A percentile compares a stretch with the other conserved stretches of the same genome.
These are phyloP conservation scores for Ridgeia piscesae DNA, from an alignment of 1,140 invertebrate genomes.

Conservation along the genomic window DNA sequence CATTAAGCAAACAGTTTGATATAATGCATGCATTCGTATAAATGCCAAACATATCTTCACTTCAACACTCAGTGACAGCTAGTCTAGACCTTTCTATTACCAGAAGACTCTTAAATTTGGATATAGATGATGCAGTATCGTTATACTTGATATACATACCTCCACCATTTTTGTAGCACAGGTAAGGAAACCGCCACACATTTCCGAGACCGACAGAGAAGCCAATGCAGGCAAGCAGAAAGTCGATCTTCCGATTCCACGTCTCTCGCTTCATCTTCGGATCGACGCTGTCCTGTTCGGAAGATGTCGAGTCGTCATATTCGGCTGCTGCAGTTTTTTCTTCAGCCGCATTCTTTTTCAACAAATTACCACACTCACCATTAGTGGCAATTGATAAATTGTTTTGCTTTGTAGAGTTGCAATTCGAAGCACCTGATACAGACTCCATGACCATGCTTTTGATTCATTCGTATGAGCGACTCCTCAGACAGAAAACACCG, in stretches of 20 bases:
- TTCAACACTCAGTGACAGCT: too few relatives aligned
- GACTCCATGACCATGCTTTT: background rate
- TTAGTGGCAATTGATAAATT: background rate
- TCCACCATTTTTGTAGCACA: conserved; percentile 93
- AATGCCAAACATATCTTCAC: too few relatives aligned
- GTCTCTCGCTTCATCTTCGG: conserved; percentile 35
- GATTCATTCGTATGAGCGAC: background rate
- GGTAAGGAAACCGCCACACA: conserved; percentile 92
- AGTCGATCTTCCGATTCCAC: conserved; percentile 61
- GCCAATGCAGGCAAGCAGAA: conserved; percentile 60
- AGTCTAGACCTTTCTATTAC: too few relatives aligned
- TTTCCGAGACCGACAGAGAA: conserved; percentile 73
- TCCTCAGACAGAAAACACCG: background rate
- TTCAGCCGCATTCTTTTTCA: background rate
- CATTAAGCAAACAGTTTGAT: too few relatives aligned
- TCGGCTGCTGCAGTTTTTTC: background rate
- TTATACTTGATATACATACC: conserved; percentile 58
- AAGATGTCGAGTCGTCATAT: background rate
- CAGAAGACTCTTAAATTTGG: too few relatives aligned
- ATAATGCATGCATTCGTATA: too few relatives aligned
- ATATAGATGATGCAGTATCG: too few relatives aligned
- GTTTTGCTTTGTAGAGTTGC: background rate
- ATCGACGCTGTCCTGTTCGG: background rate
- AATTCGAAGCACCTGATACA: background rate
- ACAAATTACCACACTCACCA: background rate